Conservation (phyloP, 2,113 vertebrate genomes). For the Onychostruthus taczanowskii region DNA sequence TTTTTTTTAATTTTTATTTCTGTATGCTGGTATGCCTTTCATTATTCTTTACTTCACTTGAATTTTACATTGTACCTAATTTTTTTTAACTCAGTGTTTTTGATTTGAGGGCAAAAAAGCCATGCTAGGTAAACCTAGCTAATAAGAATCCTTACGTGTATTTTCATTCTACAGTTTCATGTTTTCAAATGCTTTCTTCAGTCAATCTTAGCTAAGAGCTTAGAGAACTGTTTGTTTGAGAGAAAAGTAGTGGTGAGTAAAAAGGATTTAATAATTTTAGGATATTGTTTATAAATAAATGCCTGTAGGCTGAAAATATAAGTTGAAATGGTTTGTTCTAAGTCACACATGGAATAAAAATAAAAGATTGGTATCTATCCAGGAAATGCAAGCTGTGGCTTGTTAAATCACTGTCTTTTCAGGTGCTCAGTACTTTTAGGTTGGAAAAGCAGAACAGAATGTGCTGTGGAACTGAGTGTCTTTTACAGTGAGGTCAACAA, state of each 20-base stretch:
- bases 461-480: not conserved
- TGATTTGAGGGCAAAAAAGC: not conserved
- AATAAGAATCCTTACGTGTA: not conserved
- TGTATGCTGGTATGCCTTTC: not conserved
- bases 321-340: not conserved
- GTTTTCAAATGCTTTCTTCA: not conserved
- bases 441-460: not conserved
- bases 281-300: not conserved
- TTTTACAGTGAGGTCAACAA: not conserved
- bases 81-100: not conserved
- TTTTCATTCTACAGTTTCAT: not conserved
- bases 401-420: constrained; percentile 2
- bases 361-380: not conserved
- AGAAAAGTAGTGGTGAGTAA: not conserved
- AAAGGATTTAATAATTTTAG: not conserved
- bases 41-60: not conserved
- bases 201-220: not conserved
- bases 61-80: not conserved
- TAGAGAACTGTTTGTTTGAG: not conserved
- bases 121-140: not conserved
- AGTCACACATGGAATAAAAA: not conserved
- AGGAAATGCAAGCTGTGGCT: constrained; percentile 3
- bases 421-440: not conserved
- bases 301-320: not conserved
- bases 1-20: not conserved